Conservation (phyloP, 2,113 vertebrate species). For the Paraplagusia blochii region DNA sequence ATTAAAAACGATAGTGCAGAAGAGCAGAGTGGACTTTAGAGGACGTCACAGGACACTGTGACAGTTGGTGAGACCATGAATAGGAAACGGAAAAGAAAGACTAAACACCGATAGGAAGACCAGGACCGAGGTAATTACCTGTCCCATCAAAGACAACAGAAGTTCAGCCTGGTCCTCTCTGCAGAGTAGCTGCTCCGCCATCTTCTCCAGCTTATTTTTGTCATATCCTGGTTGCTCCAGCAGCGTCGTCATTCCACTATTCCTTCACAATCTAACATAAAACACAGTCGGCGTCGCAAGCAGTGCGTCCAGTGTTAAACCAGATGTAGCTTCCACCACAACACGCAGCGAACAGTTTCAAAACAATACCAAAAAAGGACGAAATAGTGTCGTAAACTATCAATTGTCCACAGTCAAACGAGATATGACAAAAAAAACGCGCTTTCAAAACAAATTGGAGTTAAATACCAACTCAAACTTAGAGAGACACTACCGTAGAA, state of each 20-base stretch:
- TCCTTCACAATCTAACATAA: not conserved
- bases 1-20: too few relatives aligned
- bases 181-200: conserved; percentile 81
- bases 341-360: not conserved
- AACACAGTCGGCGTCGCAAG: not conserved
- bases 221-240: conserved; percentile 73
- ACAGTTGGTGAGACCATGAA: too few relatives aligned
- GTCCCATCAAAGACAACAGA: conserved; percentile 86
- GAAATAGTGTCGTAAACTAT: too few relatives aligned
- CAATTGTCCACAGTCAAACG: too few relatives aligned
- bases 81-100: too few relatives aligned
- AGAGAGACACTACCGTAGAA: fast-evolving
- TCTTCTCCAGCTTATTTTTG: conserved; percentile 65
- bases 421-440: not conserved
- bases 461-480: not conserved
- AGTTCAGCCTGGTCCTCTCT: conserved; percentile 81
- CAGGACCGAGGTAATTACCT: conserved; percentile 70
- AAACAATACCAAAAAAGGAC: too few relatives aligned
- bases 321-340: too few relatives aligned
- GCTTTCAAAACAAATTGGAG: not conserved
- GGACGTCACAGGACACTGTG: too few relatives aligned
- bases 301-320: not conserved
- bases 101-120: too few relatives aligned
- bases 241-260: conserved; percentile 62
- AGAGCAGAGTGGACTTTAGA: too few relatives aligned